Percentiles rank a stretch among this genome's conserved stretches.
These are phyloP conservation scores for Oscheius onirici DNA, from an alignment of 2,888 invertebrate species.

Conservation along the genomic window DNA sequence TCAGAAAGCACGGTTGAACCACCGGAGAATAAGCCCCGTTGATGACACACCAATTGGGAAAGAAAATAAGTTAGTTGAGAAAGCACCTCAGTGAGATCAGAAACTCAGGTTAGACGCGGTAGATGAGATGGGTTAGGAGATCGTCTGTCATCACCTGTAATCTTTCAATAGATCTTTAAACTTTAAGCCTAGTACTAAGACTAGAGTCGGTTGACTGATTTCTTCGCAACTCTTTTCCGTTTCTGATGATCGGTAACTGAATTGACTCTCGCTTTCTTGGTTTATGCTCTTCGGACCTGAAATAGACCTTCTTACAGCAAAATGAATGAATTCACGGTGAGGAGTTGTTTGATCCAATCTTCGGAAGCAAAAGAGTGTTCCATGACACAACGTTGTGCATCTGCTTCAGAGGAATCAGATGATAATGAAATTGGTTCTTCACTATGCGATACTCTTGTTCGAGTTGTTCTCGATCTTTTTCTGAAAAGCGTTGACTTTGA, in stretches of 20 bases:
- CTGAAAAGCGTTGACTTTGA: slow-evolving; percentile 33
- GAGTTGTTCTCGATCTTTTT: slow-evolving; percentile 57
- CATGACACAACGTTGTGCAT: slow-evolving; percentile 62
- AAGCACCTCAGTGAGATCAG: neutral
- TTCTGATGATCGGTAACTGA: slow-evolving; percentile 18
- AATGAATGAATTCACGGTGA: slow-evolving; percentile 12
- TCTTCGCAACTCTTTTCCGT: slow-evolving; percentile 1
- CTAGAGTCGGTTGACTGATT: slow-evolving; percentile 14
- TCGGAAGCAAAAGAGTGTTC: slow-evolving; percentile 64
- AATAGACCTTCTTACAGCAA: neutral
- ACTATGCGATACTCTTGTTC: slow-evolving; percentile 67
- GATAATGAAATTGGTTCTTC: slow-evolving; percentile 69
- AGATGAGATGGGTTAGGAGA: slow-evolving; percentile 6
- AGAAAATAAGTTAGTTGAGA: neutral
- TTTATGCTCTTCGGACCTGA: slow-evolving; percentile 6
- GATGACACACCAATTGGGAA: neutral
- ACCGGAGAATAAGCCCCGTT: slow-evolving; percentile 16
- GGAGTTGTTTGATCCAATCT: slow-evolving; percentile 15
- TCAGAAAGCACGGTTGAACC: slow-evolving; percentile 5
- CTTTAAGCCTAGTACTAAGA: neutral
- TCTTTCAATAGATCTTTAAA: neutral
- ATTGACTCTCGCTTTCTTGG: slow-evolving; percentile 29
- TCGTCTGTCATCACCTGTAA: slow-evolving; percentile 4
- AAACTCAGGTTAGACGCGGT: neutral
- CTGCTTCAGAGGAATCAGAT: slow-evolving; percentile 65